A percentile compares a stretch with the other conserved stretches of the same genome.
Evolutionary conservation across 2,888 invertebrate species (phyloP).

Genomic region (Drosophila paranaensis): DNA sequence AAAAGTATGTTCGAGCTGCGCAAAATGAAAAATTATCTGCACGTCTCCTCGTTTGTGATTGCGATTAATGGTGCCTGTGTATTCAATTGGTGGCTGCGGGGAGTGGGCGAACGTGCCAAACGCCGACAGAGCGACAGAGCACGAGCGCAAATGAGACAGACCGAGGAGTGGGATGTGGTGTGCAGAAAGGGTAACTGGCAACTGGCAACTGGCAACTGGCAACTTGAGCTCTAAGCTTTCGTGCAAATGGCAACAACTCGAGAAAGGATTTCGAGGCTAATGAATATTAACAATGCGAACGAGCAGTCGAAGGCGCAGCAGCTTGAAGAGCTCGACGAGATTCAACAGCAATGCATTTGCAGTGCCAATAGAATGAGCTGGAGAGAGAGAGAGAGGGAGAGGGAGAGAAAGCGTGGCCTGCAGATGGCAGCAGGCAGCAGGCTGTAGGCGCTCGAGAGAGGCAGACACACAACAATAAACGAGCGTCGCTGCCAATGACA

Average conservation of each 20-base stretch:
- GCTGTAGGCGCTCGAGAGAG: too few relatives aligned
- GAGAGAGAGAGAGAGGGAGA: too few relatives aligned
- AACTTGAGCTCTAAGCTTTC: slow-evolving; percentile 51
- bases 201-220: slow-evolving; percentile 27
- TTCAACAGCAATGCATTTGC: slow-evolving; percentile 19
- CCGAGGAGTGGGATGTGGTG: neutral
- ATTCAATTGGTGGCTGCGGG: slow-evolving; percentile 37
- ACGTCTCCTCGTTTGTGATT: slow-evolving; percentile 63
- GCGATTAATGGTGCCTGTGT: slow-evolving; percentile 66
- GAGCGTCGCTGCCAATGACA: slow-evolving; percentile 62
- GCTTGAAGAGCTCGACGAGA: slow-evolving; percentile 1
- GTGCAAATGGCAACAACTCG: slow-evolving; percentile 52
- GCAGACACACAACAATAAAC: slow-evolving; percentile 36
- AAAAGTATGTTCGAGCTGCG: slow-evolving; percentile 43
- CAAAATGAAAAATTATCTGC: slow-evolving; percentile 69
- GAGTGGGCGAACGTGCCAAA: slow-evolving; percentile 7
- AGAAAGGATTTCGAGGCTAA: slow-evolving; percentile 70
- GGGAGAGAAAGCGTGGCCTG: too few relatives aligned
- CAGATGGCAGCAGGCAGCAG: neutral
- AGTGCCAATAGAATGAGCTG: neutral
- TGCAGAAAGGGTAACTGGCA: neutral
- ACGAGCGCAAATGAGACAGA: neutral
- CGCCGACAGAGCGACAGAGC: neutral
- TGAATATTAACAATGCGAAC: slow-evolving; percentile 68
- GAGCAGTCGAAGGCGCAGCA: neutral